phyloP scores from a whole-genome alignment of 1,140 invertebrate genomes.

The Pectinophora gossypiella region DNA sequence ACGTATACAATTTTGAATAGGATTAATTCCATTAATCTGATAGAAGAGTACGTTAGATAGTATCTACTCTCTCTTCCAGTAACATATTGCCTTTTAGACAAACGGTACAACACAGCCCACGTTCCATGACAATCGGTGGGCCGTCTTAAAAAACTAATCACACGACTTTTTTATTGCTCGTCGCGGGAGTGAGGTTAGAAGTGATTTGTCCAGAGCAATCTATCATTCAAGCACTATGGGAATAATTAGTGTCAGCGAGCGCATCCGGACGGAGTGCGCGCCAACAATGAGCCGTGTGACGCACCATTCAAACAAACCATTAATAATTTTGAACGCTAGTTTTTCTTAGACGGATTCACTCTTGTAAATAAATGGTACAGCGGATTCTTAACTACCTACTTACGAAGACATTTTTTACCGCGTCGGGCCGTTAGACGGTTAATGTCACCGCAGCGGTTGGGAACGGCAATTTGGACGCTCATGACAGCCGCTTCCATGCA shows the following conservation, averaged over 20 bases:
- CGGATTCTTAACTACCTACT: conserved; percentile 64
- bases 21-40: conserved; percentile 48
- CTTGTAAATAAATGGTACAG: conserved; percentile 66
- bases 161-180: conserved; percentile 54
- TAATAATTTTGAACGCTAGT: conserved; percentile 66
- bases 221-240: conserved; percentile 67
- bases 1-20: conserved; percentile 51
- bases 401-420: conserved; percentile 58
- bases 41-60: conserved; percentile 41
- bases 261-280: conserved; percentile 56
- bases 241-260: conserved; percentile 68
- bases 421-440: conserved; percentile 26
- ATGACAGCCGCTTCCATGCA: background rate
- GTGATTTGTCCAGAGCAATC: conserved; percentile 69
- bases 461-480: conserved; percentile 10
- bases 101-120: conserved; percentile 42
- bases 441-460: conserved; percentile 23
- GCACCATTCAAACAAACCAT: conserved; percentile 68
- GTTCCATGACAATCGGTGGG: conserved; percentile 43
- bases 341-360: conserved; percentile 62
- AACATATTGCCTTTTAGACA: conserved; percentile 53
- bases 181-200: conserved; percentile 42
- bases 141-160: conserved; percentile 53
- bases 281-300: conserved; percentile 60
- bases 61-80: conserved; percentile 27